These are phyloP conservation scores for Heliangelus exortis DNA, from an alignment of 2,797 vertebrate species.

Conservation along the genomic window DNA sequence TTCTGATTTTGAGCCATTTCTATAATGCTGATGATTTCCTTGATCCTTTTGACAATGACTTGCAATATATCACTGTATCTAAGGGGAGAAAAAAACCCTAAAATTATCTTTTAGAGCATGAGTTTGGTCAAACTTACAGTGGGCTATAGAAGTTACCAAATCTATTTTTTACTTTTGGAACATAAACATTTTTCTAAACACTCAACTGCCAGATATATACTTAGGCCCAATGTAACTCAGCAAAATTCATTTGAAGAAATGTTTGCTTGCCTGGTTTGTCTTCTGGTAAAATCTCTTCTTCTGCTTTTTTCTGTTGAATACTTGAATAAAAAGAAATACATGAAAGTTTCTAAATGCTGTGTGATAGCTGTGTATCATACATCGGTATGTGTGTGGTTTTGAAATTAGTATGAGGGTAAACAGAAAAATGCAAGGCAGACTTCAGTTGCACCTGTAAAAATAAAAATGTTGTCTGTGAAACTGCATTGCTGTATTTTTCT, in stretches of 20 bases:
- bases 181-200: neutral
- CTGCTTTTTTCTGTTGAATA: neutral
- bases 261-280: neutral
- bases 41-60: neutral
- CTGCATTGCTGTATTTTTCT: neutral
- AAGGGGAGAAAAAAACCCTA: neutral
- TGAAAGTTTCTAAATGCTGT: neutral
- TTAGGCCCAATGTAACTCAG: neutral
- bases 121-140: neutral
- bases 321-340: neutral
- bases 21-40: neutral
- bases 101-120: neutral
- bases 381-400: neutral
- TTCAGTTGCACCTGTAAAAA: slow-evolving; percentile 45
- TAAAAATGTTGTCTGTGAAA: slow-evolving; percentile 15
- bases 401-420: neutral
- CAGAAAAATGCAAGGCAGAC: slow-evolving; percentile 7
- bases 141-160: neutral
- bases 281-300: neutral
- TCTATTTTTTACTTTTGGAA: neutral
- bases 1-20: neutral
- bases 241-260: neutral
- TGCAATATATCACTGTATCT: neutral
- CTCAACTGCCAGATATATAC: neutral
- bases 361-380: neutral